Base-by-base conservation (phyloP, 2,888 invertebrate species). In the Galerucella pusilla region DNA sequence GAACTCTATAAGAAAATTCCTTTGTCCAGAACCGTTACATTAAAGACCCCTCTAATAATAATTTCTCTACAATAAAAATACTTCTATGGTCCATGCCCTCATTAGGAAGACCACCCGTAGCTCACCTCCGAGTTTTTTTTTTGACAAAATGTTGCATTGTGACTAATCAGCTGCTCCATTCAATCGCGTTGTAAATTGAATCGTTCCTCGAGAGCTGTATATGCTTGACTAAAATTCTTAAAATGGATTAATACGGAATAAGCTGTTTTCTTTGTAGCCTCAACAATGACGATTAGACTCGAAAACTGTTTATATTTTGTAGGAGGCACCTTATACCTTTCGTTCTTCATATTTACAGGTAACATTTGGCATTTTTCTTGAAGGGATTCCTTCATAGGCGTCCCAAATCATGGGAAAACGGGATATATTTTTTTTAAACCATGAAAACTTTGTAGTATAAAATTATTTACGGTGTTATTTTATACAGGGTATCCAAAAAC, bases 181-280 rank as follows among this genome's bases (percentile, higher is more conserved):
- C 42, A 71, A 46, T 71, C 65, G 28, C 28, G 65, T 66, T 46
- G 16, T 57, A 71, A 71, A 71, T 71, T 71, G 71, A 71, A 71
- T 59, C 59, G 66, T 71, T 66, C 54, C 14, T 65, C 46, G 46
- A 71, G 71, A 65, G 66, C 54, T 20, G 42, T 28, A 66, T 28
- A 66, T 59, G 71, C 71, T 71, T 46, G 71, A 71, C 71, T 71
- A 71, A 71, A 65, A 57, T 66, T 66, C 66, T 66, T 71, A 65
- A 59, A 46, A 66, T 14, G 60, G 66, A 71, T 71, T 71, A 71
- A 71, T 71, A 65, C 25, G 49, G 35, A 71, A 71, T 71, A 71
- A 71, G 71, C 71, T 46, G 65, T 71, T 71, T 66, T 71, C 57
- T 65, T 71, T 71, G 71, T 71, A 20, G 71, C 65, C 46, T 20